Evolutionary conservation across 2,888 invertebrate species (phyloP), one percentile per base, ranked within the genome.

Genomic region (Tanytarsus gracilentus): DNA sequence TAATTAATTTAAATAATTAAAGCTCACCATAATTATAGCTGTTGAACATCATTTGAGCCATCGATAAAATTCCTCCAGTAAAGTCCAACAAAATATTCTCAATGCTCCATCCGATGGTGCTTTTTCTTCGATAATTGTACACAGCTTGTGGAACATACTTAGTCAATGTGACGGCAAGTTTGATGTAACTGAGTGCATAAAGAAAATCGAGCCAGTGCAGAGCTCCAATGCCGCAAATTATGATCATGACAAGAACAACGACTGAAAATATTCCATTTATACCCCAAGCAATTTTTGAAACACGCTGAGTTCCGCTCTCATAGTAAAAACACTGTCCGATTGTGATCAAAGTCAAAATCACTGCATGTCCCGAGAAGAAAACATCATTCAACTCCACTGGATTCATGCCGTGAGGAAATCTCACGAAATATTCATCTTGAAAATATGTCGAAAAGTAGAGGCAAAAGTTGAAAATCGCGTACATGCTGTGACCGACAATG

Each of bases 131-230:
- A 76, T 88, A 99, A 77, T 99, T 99, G 85, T 95, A 93, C 69
- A 86, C 86, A 0, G 94, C 98, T 84, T 99, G 99, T 7, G 99
- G 99, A 62, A 98, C 80, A 72, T 98, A 99, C 79, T 99, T 99
- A 66, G 96, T 93, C 63, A 97, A 79, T 0, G 98, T 98, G 65
- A 99, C 95, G 51, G 84, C 80, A 64, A 99, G 79, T 70, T 99
- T 99, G 61, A 98, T 85, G 71, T 97, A 97, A 63, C 97, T 97
- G 76, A 97, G 93, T 73, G 84, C 87, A 71, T 94, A 92, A 4
- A 99, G 78, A 72, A 95, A 96, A 69, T 88, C 87, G 50, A 99
- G 79, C 94, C 96, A 96, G 36, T 80, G 78, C 21, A 96, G 76
- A 4, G 16, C n/a, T 16, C 44, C 44, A 44, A 44, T 9, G 18